Evolutionary conservation across 2,888 invertebrate genomes (phyloP), one percentile per base, ranked within the genome.

Genomic region (Acronicta leporina): DNA sequence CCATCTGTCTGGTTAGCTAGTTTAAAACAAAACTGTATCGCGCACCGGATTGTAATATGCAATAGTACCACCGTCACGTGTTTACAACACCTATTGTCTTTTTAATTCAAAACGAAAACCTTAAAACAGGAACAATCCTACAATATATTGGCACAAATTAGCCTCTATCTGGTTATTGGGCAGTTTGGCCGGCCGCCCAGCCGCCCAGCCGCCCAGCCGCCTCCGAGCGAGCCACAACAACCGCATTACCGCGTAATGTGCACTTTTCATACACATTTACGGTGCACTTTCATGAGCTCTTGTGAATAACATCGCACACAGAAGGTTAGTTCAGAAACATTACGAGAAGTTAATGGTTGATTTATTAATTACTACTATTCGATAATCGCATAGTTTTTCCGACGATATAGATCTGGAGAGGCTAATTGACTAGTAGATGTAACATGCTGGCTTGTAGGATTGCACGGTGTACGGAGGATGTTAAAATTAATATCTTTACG

Each of bases 131-230:
- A 60, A 62, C 61, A 63, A 61, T 68, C 49, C 42, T 52, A 54
- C 54, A 73, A 63, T 71, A 65, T 51, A 46, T 45, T 50, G 16
- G 54, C 35, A 27, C 50, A 53, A 73, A 73, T 75, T 62, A 73
- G 65, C 45, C 20, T 49, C 13, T 46, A 46, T 51, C 45, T 46
- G 47, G 61, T 55, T 60, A 59, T 16, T 45, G 50, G 55, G 38
- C 33, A 52, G 66, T 16, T 58, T 66, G 75, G 69, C 72, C 15
- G 27, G 43, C 5, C 49, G 66, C 59, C 59, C 20, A 41, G 5
- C 52, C 45, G 47, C 14, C 13, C 15, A 20, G 43, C 5, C 49
- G 66, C 59, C 59, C 20, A 41, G 5, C 52, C 45, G 47, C 14
- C 13, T 9, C 14, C 4, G n/a, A 47, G 64, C 63, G 38, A 20